A percentile compares a stretch with the other conserved stretches of the same genome.
Evolutionary conservation across 2,797 vertebrate species (phyloP).

Genomic region (Cuculus canorus): DNA sequence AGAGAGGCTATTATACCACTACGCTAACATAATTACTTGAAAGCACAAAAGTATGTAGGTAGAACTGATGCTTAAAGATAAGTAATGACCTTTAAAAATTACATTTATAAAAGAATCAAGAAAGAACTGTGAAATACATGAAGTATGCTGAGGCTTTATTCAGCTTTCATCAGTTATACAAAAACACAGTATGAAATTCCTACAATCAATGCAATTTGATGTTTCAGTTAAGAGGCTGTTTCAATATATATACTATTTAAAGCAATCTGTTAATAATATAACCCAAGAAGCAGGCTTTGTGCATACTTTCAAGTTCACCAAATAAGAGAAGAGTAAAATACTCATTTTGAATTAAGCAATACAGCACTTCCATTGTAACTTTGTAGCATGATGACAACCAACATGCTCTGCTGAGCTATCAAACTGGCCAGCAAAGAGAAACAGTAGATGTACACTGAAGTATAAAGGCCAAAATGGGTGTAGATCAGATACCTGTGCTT

Average conservation of each 20-base stretch:
- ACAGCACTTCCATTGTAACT: background rate
- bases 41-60: background rate
- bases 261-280: background rate
- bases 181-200: slow-evolving; percentile 8
- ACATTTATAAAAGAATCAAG: background rate
- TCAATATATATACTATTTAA: slow-evolving; percentile 9
- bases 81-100: background rate
- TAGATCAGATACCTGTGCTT: background rate
- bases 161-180: slow-evolving; percentile 19
- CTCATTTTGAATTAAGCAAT: background rate
- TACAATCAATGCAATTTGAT: background rate
- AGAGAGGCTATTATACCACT: background rate
- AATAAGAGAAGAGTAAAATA: background rate
- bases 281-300: background rate
- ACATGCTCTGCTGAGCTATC: background rate
- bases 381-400: background rate
- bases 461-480: background rate
- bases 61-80: background rate
- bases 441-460: background rate
- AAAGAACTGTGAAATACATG: background rate
- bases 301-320: background rate
- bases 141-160: background rate
- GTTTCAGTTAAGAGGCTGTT: slow-evolving; percentile 15
- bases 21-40: background rate
- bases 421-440: background rate